A percentile compares a stretch with the other conserved stretches of the same genome.
These are phyloP conservation scores for Alca torda DNA, from an alignment of 2,797 vertebrate species.

Conservation along the genomic window DNA sequence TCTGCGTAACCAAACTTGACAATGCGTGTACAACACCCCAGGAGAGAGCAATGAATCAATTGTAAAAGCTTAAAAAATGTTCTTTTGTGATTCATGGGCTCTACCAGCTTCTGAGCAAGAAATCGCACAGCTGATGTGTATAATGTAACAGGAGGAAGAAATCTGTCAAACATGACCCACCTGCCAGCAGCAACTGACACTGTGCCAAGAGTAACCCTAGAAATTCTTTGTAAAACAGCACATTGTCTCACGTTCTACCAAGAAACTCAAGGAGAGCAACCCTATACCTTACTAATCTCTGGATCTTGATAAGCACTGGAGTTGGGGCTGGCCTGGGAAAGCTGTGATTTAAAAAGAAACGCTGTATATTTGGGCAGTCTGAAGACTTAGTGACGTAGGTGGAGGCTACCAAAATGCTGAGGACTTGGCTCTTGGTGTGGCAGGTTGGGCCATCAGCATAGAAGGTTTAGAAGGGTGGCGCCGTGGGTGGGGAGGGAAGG, in stretches of 20 bases:
- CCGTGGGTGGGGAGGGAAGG: not conserved
- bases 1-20: not conserved
- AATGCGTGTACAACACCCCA: accelerated
- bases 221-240: not conserved
- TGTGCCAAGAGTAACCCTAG: not conserved
- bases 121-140: not conserved
- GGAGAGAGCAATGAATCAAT: not conserved
- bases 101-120: not conserved
- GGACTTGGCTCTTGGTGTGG: not conserved
- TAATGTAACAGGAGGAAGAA: conserved; percentile 11
- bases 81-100: not conserved
- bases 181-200: not conserved
- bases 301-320: not conserved
- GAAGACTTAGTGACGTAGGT: accelerated
- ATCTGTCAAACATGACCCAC: not conserved
- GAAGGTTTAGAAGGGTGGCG: not conserved
- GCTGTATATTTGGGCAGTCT: not conserved
- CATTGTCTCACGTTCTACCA: not conserved
- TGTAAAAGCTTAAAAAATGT: not conserved
- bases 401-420: not conserved
- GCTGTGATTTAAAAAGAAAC: not conserved
- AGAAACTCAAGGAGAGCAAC: not conserved
- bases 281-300: not conserved
- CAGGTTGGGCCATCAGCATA: not conserved
- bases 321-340: not conserved